Base-by-base conservation (phyloP, 2,888 invertebrate species). In the Alloplasta piceator region DNA sequence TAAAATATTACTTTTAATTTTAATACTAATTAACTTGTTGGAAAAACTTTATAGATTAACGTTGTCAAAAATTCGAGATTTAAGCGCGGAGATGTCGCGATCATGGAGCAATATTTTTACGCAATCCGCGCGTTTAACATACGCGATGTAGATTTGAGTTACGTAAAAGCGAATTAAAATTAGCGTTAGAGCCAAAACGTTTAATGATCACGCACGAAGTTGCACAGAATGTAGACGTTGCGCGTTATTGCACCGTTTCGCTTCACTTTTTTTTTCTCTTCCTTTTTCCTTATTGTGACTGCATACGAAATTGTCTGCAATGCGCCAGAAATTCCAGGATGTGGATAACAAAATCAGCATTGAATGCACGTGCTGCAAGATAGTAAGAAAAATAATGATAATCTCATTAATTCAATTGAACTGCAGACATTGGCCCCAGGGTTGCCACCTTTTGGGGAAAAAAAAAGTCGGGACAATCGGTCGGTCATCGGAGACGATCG, bases 161-260 rank as follows among this genome's bases (percentile, higher is more conserved):
- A 78, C 61, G 60, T 71, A 75, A 81, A 66, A 56, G 43, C 4
- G 26, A 66, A 80, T 72, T 71, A 50, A 46, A 63, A 71, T 56
- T 56, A 76, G 39, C 55, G 46, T 63, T 61, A 48, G 58, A 41
- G 6, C 63, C 46, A 64, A 77, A 70, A 74, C 26, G 60, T 52
- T 77, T 39, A 26, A 70, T 74, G 56, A 70, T 78, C 48, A 48
- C 26, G 46, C 38, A 60, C 43, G 55, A 50, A 67, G 68, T 60
- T 61, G 55, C 48, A 66, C 64, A 58, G 66, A 46, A 70, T 64
- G 52, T 64, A 39, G 43, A 26, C 12, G 12, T 79, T 46, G 66
- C 38, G 66, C 52, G 55, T 58, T 36, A 16, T 70, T 71, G 39
- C 58, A 50, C 63, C 6, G 43, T 39, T 43, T 12, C 60, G 14